Percentiles rank a stretch among this genome's conserved stretches.
phyloP scores from a whole-genome alignment of 2,113 vertebrate species.

The Lagopus leucura region DNA sequence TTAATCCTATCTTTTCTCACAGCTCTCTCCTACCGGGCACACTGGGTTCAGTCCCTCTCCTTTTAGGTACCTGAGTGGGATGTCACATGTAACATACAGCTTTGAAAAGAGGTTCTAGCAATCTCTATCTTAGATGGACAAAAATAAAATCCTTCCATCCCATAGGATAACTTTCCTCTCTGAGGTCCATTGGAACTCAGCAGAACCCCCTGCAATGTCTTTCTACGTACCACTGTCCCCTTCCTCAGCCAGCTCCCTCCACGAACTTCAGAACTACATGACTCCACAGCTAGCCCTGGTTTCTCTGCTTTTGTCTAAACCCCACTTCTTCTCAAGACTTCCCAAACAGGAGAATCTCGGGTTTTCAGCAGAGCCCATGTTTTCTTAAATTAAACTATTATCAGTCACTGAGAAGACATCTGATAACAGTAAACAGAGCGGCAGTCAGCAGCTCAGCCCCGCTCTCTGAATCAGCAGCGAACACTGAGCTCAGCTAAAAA shows the following conservation, averaged over 20 bases:
- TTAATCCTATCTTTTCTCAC: background rate
- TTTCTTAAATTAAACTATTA: conserved; percentile 2
- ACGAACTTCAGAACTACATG: background rate
- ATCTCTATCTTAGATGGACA: background rate
- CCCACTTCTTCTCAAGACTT: background rate
- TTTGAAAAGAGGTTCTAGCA: background rate
- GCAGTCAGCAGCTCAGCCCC: background rate
- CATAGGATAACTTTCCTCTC: background rate
- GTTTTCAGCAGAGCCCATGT: background rate
- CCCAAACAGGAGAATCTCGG: background rate
- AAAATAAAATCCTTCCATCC: background rate
- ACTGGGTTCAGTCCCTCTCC: background rate
- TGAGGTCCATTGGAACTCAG: background rate
- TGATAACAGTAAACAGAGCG: conserved; percentile 11
- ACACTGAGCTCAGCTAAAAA: conserved; percentile 9
- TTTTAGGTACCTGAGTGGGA: background rate
- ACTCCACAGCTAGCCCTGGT: background rate
- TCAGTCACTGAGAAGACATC: conserved; percentile 1
- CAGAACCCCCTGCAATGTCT: background rate
- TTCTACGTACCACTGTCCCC: background rate
- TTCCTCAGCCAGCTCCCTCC: background rate
- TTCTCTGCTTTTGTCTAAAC: background rate
- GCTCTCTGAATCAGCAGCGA: background rate
- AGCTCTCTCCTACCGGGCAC: background rate
- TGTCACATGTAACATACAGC: background rate